Evolutionary conservation across 2,888 invertebrate genomes (phyloP), one percentile per base, ranked within the genome.

Genomic region (Synergus japonicus): DNA sequence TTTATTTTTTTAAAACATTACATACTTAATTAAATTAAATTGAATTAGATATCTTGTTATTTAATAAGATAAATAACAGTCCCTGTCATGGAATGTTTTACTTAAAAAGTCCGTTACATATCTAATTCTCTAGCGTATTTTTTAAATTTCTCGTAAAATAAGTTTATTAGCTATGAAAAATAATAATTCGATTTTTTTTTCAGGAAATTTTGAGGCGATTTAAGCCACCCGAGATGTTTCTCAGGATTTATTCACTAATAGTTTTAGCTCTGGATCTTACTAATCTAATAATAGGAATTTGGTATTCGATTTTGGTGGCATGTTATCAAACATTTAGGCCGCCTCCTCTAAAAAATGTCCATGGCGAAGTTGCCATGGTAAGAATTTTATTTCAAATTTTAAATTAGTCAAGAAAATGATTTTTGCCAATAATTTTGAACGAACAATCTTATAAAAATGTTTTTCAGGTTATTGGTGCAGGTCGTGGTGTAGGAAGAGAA

Each of bases 401-500:
- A 10, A 43, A 65, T 37, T 37, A 5, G 5, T 5, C 37, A 37
- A 37, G 15, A n/a, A 49, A 78, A 58, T 54, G 13, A 5, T 41
- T 37, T 18, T 41, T 18, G 12, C 54, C 37, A 44, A 66, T 76
- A 22, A 18, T 22, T 43, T 78, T 80, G 58, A 46, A 79, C n/a
- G 15, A 29, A n/a, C 43, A 15, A 69, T 73, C 10, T 0, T 37
- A 37, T 37, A 4, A 4, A 37, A 37, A 65, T 64, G 77, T 82
- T 69, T 79, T 82, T 67, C 87, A 95, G 95, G 93, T 96, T 13
- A 94, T 96, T 78, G 96, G 96, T n/a, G 94, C 96, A 64, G 95
- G 95, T 65, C 92, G 94, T 86, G 96, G 96, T 18, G 93, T 96
- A 7, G 96, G 96, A 0, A 93, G 94, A 79, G 94, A 95, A 88